Base-by-base conservation (phyloP, 2,113 vertebrate species). In the Mugil cephalus region DNA sequence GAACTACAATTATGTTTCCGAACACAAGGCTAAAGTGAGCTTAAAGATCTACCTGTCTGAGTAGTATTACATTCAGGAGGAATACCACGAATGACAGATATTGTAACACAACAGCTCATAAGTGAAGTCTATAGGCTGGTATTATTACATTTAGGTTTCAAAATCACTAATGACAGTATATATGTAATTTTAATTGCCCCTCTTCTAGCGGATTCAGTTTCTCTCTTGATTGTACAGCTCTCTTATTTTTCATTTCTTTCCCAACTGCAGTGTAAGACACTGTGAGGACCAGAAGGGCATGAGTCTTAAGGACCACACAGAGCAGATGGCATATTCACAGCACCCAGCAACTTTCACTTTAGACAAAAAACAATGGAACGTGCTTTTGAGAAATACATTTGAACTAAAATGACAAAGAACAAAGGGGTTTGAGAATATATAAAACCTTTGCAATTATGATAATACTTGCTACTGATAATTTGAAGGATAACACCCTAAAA, bases 251-350 rank as follows among this genome's bases (percentile, higher is more conserved):
- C n/a, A n/a, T n/a, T n/a, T n/a, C n/a, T n/a, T n/a, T n/a, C n/a
- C 7, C 12, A 48, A 60, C 4, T 17, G 1, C 46, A 63, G 38
- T 4, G 50, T 42, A 66, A 58, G 19, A 65, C 56, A 67, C 14
- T 58, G 58, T 61, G 3, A n/a, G 48, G 14, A 69, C 19, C 21
- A 58, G 15, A 62, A 42, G 42, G 56, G 7, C 59, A 40, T 36
- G 55, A 48, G 59, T 38, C 19, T 67, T 45, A 35, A 72, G 36
- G 53, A 61, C 47, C 59, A 30, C 34, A 55, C 42, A 59, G 17
- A 79, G 21, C 79, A 81, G 69, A 73, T 82, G 74, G 74, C 48
- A 65, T 47, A 64, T 58, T 52, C 17, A 71, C 30, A 63, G 48
- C 48, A 43, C 30, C n/a, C 55, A 48, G 17, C 42, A 74, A 77